Base-by-base conservation (phyloP, 2,113 vertebrate species). In the Seriola rivoliana region DNA sequence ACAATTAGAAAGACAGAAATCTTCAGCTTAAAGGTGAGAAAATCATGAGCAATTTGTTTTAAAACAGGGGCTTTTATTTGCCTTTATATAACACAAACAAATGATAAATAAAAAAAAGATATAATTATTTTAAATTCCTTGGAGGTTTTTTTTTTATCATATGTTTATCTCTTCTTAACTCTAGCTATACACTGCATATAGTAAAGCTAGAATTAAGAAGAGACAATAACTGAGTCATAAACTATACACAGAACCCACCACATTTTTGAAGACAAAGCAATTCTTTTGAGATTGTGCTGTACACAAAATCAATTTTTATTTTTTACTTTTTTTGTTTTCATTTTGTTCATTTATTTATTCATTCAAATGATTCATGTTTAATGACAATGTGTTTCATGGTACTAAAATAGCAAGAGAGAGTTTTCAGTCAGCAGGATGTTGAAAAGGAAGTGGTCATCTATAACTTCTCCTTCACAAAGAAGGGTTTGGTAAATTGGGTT, bases 21-120 rank as follows among this genome's bases (percentile, higher is more conserved):
- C 29, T 29, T 29, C 2, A 29, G 6, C 44, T 65, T 16, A 62
- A 83, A 57, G 89, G 90, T 93, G 36, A 90, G 86, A 79, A 46
- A 19, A n/a, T 19, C 8, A 34, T 19, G 0, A 9, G 4, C n/a
- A 4, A 25, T 68, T 44, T 52, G 1, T 52, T 42, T 71, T 25
- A 25, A 71, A 72, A 42, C n/a, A n/a, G 5, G 10, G 12, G 7
- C 1, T 64, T 71, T 21, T 21, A 50, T 48, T 57, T 62, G 12
- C 23, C 19, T 48, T 54, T 38, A 58, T 4, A 5, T 55, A 50
- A 42, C 40, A 42, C 40, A 42, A 42, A 42, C 6, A 29, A 38
- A 38, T 38, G 38, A 42, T 42, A 10, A 42, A 42, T 42, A 2
- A 42, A 11, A 42, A 9, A 42, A 42, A 42, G 10, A 42, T 42